Conservation (phyloP, 1,140 invertebrate genomes). For the Drosophila quadrilineata region DNA sequence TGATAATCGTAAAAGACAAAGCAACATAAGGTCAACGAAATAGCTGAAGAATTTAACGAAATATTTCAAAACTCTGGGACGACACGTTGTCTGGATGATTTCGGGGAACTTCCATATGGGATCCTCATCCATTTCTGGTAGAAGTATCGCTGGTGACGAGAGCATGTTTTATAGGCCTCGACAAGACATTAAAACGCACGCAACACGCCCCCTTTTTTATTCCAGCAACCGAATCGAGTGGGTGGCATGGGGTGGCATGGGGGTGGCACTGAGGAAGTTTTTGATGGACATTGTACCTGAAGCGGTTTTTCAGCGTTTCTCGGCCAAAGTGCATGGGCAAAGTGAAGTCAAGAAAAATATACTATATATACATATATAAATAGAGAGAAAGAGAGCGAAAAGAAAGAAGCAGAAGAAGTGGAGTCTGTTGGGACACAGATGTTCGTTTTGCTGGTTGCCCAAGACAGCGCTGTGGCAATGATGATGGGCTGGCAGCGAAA, state of each 20-base stretch:
- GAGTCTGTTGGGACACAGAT: slow-evolving; percentile 51
- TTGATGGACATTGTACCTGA: slow-evolving; percentile 54
- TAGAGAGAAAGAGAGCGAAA: no score
- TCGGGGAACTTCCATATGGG: no score
- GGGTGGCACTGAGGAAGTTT: neutral
- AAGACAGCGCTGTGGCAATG: slow-evolving; percentile 27
- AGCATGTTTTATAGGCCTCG: slow-evolving; percentile 73
- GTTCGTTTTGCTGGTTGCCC: slow-evolving; percentile 24
- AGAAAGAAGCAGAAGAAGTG: no score
- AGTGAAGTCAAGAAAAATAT: slow-evolving; percentile 21
- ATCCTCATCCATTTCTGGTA: no score
- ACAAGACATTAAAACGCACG: slow-evolving; percentile 70
- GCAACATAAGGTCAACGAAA: no score
- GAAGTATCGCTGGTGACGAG: slow-evolving; percentile 49
- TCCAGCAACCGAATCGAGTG: no score
- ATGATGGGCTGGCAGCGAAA: slow-evolving; percentile 64
- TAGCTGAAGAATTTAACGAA: slow-evolving; percentile 4
- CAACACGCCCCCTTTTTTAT: slow-evolving; percentile 55
- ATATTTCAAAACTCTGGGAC: neutral
- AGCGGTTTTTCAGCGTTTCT: slow-evolving; percentile 54
- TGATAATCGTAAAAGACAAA: no score
- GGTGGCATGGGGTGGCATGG: neutral
- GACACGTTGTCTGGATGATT: slow-evolving; percentile 10
- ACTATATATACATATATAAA: no score
- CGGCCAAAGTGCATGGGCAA: slow-evolving; percentile 27